Evolutionary conservation across 1,140 invertebrate species (phyloP).

Genomic region (Drosophila saltans): DNA sequence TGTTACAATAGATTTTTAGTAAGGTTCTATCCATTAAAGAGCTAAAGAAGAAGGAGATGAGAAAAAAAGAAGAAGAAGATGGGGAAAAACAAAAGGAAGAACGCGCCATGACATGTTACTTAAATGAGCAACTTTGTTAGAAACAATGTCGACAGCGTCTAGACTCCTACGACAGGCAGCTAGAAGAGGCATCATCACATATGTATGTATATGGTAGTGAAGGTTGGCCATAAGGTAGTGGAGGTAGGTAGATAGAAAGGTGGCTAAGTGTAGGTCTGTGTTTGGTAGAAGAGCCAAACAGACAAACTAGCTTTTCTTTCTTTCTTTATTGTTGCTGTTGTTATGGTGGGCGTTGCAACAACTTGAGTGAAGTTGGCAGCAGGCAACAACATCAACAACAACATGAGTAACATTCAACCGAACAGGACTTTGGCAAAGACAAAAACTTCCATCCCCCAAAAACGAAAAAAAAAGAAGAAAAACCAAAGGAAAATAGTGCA

Average conservation of each 20-base stretch:
- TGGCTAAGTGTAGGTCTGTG: no score
- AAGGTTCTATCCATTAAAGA: not conserved
- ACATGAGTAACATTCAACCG: constrained; percentile 32
- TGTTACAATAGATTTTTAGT: constrained; percentile 47
- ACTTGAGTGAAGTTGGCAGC: constrained; percentile 75
- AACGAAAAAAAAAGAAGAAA: not conserved
- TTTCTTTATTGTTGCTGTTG: constrained; percentile 55
- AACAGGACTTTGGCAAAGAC: constrained; percentile 38
- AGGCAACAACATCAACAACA: constrained; percentile 46
- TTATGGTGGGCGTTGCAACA: constrained; percentile 69
- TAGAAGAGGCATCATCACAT: constrained; percentile 40
- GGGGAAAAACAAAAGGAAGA: constrained; percentile 22
- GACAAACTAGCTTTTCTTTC: constrained; percentile 29
- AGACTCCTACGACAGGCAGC: constrained; percentile 56
- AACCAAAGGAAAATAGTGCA: constrained; percentile 19
- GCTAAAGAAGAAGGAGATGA: constrained; percentile 33
- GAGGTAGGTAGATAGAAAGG: not conserved
- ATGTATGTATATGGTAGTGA: not conserved
- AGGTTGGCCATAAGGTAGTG: not conserved
- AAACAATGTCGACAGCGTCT: constrained; percentile 82
- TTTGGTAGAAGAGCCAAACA: constrained; percentile 29
- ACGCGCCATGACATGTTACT: constrained; percentile 73
- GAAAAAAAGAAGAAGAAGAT: constrained; percentile 32
- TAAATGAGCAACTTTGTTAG: constrained; percentile 81
- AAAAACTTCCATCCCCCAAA: constrained; percentile 52